Conservation (phyloP, 2,113 vertebrate genomes). For the Salvelinus sp. region DNA sequence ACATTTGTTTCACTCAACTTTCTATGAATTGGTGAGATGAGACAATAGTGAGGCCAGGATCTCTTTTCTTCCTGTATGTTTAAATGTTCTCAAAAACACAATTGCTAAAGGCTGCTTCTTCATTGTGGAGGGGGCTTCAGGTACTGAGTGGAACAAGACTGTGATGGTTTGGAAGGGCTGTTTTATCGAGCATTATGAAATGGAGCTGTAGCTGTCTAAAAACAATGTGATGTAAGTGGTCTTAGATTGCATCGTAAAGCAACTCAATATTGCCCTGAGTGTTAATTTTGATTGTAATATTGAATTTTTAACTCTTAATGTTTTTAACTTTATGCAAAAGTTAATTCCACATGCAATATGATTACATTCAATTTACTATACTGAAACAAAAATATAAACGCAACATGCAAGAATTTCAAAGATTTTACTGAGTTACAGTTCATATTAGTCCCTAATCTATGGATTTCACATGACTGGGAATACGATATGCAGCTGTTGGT, state of each 20-base stretch:
- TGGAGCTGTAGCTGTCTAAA: slow-evolving; percentile 1
- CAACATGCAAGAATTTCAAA: too few relatives aligned
- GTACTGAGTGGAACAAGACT: not conserved
- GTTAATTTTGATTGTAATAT: slow-evolving; percentile 1
- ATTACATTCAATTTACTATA: not conserved
- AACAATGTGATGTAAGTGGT: not conserved
- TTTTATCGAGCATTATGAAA: not conserved
- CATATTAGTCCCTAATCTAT: too few relatives aligned
- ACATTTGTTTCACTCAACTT: too few relatives aligned
- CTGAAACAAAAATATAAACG: not conserved
- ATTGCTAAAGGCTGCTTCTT: slow-evolving; percentile 2
- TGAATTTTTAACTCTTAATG: not conserved
- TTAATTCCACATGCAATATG: too few relatives aligned
- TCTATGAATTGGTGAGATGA: too few relatives aligned
- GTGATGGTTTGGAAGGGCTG: slow-evolving; percentile 1
- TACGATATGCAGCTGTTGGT: too few relatives aligned
- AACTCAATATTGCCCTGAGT: not conserved
- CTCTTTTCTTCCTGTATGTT: not conserved
- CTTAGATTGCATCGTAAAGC: not conserved
- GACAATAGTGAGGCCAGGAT: too few relatives aligned
- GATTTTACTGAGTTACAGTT: too few relatives aligned
- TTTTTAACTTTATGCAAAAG: too few relatives aligned
- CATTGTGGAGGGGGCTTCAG: not conserved
- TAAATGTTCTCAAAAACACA: not conserved
- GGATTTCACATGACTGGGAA: too few relatives aligned